These are phyloP conservation scores for Saxicola maurus DNA, from an alignment of 2,797 vertebrate species.

Conservation along the genomic window DNA sequence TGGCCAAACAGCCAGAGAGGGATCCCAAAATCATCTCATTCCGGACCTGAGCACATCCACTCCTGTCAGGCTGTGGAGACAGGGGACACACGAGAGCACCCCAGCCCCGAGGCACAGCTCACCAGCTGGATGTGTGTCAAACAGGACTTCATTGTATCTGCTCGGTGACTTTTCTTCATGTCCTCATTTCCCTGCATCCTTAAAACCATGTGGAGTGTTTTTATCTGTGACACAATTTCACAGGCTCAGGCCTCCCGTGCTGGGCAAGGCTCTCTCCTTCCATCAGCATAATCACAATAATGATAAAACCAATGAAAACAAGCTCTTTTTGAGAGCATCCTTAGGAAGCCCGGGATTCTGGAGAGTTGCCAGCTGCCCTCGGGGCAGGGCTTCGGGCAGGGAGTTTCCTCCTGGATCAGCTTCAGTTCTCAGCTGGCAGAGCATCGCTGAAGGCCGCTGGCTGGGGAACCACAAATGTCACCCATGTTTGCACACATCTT, in stretches of 20 bases:
- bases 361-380: background rate
- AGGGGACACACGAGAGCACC: background rate
- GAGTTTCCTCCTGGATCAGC: background rate
- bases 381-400: background rate
- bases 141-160: background rate
- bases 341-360: background rate
- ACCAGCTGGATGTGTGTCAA: background rate
- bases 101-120: rapidly evolving
- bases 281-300: background rate
- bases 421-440: background rate
- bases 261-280: background rate
- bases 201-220: background rate
- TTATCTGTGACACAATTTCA: rapidly evolving
- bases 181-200: background rate
- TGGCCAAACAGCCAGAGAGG: background rate
- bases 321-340: background rate
- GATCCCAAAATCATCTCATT: background rate
- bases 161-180: background rate
- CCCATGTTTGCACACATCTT: background rate
- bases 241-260: background rate
- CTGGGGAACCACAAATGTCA: background rate
- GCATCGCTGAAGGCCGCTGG: background rate
- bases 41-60: rapidly evolving
- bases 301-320: background rate
- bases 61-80: rapidly evolving